Evolutionary conservation across 2,888 invertebrate genomes (phyloP).

Genomic region (Schizotus pectinicornis): DNA sequence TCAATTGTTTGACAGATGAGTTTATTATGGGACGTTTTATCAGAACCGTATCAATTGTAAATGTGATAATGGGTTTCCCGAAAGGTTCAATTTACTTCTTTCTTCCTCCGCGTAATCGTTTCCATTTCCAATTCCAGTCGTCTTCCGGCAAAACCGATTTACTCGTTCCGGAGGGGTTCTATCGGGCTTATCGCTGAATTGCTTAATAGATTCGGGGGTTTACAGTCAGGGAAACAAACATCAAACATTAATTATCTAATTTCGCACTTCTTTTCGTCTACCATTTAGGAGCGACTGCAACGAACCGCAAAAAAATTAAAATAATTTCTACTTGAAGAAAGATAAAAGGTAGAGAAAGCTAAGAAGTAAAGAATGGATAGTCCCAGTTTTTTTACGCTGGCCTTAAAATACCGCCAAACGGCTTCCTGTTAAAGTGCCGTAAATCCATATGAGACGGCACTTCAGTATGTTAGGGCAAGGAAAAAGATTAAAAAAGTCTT

Average conservation of each 20-base stretch:
- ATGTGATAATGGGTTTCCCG: conserved; percentile 44
- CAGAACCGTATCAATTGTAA: conserved; percentile 31
- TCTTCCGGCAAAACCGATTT: conserved; percentile 55
- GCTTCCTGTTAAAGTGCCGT: no score
- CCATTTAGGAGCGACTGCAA: background rate
- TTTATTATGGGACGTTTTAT: conserved; percentile 13
- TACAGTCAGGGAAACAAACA: conserved; percentile 18
- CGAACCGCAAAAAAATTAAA: no score
- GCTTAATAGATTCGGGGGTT: conserved; percentile 43
- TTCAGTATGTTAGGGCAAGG: no score
- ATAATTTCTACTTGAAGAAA: no score
- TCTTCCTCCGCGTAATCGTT: conserved; percentile 52
- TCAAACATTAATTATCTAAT: conserved; percentile 8
- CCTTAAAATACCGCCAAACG: no score
- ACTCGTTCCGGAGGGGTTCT: conserved; percentile 45
- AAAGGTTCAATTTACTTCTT: conserved; percentile 51
- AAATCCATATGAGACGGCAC: no score
- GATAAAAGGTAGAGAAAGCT: no score
- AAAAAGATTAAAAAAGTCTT: no score
- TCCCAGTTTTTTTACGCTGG: no score
- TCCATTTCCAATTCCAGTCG: conserved; percentile 56
- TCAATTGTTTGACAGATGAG: background rate
- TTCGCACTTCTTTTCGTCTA: background rate
- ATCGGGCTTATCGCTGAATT: conserved; percentile 45
- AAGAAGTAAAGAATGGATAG: no score